A percentile compares a stretch with the other conserved stretches of the same genome.
phyloP scores from a whole-genome alignment of 2,113 vertebrate species.

The Lycocorax pyrrhopterus region DNA sequence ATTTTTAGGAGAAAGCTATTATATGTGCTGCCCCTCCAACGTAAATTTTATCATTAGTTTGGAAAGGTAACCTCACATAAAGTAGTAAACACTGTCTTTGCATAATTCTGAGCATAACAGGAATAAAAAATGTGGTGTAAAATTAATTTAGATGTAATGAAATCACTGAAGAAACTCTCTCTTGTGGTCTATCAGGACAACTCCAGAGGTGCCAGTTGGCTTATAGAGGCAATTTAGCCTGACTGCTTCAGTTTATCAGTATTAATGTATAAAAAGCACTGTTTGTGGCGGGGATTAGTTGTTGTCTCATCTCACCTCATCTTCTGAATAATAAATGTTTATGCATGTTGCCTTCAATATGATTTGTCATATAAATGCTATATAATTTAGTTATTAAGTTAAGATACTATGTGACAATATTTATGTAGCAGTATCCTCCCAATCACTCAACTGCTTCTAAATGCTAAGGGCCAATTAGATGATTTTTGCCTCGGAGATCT shows the following conservation, averaged over 20 bases:
- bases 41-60: not conserved
- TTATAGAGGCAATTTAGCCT: not conserved
- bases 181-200: not conserved
- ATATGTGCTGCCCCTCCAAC: not conserved
- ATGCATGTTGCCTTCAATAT: not conserved
- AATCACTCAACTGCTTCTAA: slow-evolving; percentile 10
- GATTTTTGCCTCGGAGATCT: slow-evolving; percentile 22
- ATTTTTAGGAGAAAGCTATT: not conserved
- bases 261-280: not conserved
- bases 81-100: not conserved
- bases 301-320: not conserved
- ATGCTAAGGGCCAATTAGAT: slow-evolving; percentile 19
- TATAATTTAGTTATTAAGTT: slow-evolving; percentile 36
- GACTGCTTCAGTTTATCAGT: not conserved
- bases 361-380: slow-evolving; percentile 24
- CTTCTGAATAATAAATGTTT: slow-evolving; percentile 34
- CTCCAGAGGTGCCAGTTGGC: not conserved
- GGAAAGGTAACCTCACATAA: not conserved
- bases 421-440: slow-evolving; percentile 20
- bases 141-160: not conserved
- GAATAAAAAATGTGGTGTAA: not conserved
- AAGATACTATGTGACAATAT: slow-evolving; percentile 17
- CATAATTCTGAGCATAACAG: not conserved
- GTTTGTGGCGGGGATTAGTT: slow-evolving; percentile 3
- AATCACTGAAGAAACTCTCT: not conserved